Evolutionary conservation across 2,797 vertebrate genomes (phyloP), one percentile per base, ranked within the genome.

Genomic region (Micromesistius poutassou): DNA sequence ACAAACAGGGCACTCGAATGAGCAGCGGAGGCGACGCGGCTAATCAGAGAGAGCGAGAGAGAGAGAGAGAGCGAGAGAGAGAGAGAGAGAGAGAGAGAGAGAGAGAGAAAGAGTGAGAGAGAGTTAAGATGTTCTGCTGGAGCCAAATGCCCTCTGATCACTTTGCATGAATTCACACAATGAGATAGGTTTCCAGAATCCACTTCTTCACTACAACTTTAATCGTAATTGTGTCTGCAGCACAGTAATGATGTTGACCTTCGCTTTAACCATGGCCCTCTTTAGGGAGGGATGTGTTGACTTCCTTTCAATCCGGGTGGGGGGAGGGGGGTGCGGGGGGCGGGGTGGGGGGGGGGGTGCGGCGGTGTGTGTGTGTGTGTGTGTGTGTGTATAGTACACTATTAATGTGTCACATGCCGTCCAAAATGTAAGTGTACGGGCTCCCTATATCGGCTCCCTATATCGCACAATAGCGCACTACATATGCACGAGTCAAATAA

Each of bases 211-310:
- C 88, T 86, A 90, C 81, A 84, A 84, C 82, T 81, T 88, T 91
- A 89, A 90, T 91, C 90, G 88, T 91, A 89, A 90, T 91, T 90
- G 89, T 90, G 89, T 90, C 87, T 82, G 81, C 84, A 79, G 82
- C 85, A 84, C 85, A 84, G 81, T 91, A 90, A 92, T 91, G 89
- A 92, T 85, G 91, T 83, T 90, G 88, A 91, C 91, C 91, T 92
- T 92, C 86, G 83, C 80, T 13, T 12, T 40, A 33, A 16, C 55
- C 9, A 28, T 75, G 75, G 86, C 79, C 83, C 87, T 42, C 82
- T 86, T 78, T 78, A 84, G n/a, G n/a, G 71, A 84, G 76, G 83
- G 84, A 77, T 84, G 79, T 85, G 78, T 87, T 79, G 73, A 73
- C 80, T 40, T 68, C 77, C 72, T 80, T 62, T 81, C 68, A 72